Conservation (phyloP, 2,113 vertebrate genomes). For the Vulpes ferrilata region DNA sequence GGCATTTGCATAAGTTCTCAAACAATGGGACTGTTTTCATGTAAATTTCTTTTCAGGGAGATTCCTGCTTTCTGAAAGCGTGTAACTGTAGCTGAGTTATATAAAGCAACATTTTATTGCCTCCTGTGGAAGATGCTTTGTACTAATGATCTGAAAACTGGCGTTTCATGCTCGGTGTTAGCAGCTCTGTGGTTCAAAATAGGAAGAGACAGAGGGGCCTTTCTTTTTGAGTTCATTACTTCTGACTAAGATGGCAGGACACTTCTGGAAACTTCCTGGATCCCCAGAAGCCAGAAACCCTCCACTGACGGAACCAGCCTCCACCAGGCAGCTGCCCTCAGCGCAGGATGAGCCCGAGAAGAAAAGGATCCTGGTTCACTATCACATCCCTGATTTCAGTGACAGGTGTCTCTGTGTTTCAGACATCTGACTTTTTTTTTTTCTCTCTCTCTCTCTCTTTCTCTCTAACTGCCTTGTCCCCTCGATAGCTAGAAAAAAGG, state of each 20-base stretch:
- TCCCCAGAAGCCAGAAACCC: slow-evolving; percentile 27
- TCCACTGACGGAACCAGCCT: slow-evolving; percentile 41
- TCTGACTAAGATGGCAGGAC: slow-evolving; percentile 30
- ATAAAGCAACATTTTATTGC: slow-evolving; percentile 70
- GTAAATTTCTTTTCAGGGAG: slow-evolving; percentile 75
- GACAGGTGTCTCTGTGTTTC: slow-evolving; percentile 22
- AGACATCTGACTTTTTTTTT: slow-evolving; percentile 27
- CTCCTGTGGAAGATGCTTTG: slow-evolving; percentile 61
- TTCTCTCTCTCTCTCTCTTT: no score
- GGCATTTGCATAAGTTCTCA: slow-evolving; percentile 77
- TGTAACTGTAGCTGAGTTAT: slow-evolving; percentile 18
- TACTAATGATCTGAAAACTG: slow-evolving; percentile 69
- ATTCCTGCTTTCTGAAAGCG: slow-evolving; percentile 70
- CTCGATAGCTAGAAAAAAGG: not conserved
- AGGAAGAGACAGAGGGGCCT: slow-evolving; percentile 11
- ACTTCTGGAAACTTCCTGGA: not conserved
- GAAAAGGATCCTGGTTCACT: not conserved
- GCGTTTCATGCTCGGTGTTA: slow-evolving; percentile 59
- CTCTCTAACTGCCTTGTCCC: slow-evolving; percentile 10
- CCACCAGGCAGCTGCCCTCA: not conserved
- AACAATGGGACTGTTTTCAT: slow-evolving; percentile 73
- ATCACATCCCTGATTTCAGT: not conserved
- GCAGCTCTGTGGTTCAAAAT: slow-evolving; percentile 62
- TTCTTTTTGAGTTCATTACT: slow-evolving; percentile 71
- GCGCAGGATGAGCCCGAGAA: not conserved